These are phyloP conservation scores for Argyra leucocephala DNA, from an alignment of 2,888 invertebrate species.

Conservation along the genomic window DNA sequence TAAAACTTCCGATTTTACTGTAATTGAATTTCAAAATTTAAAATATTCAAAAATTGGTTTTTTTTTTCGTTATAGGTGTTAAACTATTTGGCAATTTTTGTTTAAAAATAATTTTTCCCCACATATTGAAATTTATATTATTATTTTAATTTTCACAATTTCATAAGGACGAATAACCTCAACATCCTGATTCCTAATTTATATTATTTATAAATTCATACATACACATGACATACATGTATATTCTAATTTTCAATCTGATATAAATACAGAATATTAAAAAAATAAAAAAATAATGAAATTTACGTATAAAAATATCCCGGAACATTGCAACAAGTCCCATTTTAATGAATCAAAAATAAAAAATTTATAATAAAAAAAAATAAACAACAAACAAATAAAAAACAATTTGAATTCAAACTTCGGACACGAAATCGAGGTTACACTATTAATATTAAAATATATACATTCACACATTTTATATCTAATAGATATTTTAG, in stretches of 20 bases:
- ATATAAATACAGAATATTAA: background rate
- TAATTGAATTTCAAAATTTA: no score
- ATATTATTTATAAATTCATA: no score
- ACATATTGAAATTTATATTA: no score
- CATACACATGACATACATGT: no score
- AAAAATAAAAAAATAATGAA: background rate
- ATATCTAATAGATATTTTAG: background rate
- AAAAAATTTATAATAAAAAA: background rate
- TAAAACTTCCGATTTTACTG: no score
- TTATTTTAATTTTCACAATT: no score
- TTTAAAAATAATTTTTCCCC: no score
- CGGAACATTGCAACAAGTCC: constrained; percentile 1
- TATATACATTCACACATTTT: background rate
- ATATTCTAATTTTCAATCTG: background rate
- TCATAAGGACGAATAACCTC: background rate
- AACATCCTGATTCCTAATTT: background rate
- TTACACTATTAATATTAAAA: background rate
- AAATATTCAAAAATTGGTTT: no score
- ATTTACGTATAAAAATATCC: background rate
- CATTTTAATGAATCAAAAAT: background rate
- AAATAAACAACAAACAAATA: background rate
- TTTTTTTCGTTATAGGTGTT: no score
- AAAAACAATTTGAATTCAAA: background rate
- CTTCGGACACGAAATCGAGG: constrained; percentile 4
- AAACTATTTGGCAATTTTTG: no score